These are phyloP conservation scores for Hirudo medicinalis DNA, from an alignment of 1,140 invertebrate species.

Conservation along the genomic window DNA sequence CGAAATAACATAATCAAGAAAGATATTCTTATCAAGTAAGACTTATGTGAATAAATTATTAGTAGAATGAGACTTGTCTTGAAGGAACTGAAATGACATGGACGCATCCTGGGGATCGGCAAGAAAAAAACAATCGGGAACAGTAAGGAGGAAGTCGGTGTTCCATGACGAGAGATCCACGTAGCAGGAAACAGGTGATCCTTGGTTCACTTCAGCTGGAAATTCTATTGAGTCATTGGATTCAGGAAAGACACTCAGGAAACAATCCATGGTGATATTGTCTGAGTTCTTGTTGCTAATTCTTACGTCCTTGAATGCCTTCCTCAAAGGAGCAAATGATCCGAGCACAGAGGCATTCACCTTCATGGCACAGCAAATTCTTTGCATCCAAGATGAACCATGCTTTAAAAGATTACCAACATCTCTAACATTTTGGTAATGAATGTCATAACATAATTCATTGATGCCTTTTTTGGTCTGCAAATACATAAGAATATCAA, in stretches of 20 bases:
- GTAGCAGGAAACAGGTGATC: neutral
- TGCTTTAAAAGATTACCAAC: neutral
- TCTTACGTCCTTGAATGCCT: neutral
- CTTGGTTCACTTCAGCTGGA: conserved; percentile 3
- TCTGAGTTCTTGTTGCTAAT: neutral
- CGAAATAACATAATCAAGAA: neutral
- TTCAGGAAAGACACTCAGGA: neutral
- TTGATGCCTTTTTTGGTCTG: neutral
- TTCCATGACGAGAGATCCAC: conserved; percentile 1
- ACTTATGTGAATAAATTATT: neutral
- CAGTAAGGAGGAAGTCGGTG: neutral
- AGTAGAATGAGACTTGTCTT: neutral
- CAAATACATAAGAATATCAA: neutral
- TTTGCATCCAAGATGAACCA: neutral
- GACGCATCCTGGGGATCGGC: neutral
- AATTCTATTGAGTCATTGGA: conserved; percentile 6
- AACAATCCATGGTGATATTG: conserved; percentile 1
- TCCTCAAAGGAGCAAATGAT: neutral
- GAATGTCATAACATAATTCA: neutral
- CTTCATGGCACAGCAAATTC: conserved; percentile 5
- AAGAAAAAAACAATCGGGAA: conserved; percentile 5
- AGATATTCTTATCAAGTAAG: neutral
- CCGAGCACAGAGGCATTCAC: neutral
- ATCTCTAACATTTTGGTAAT: neutral
- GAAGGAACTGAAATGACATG: conserved; percentile 1